These are phyloP conservation scores for Philopotamus ludificatus DNA, from an alignment of 1,140 invertebrate genomes.

Conservation along the genomic window DNA sequence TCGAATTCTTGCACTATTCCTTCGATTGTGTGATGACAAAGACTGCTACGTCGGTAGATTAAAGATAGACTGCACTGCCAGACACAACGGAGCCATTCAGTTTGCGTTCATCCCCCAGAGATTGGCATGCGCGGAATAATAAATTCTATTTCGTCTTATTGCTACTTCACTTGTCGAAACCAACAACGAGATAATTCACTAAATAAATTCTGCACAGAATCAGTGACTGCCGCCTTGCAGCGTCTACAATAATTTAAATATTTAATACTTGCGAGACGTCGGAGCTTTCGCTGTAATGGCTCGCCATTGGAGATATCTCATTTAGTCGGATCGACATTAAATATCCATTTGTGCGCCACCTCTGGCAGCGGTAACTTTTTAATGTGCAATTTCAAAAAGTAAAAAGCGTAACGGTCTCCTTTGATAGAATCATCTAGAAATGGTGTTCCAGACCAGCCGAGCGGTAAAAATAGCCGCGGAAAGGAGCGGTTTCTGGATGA, in stretches of 20 bases:
- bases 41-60: no score
- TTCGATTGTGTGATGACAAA: no score
- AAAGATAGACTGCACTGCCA: no score
- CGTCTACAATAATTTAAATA: no score
- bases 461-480: constrained; percentile 29
- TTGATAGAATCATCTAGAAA: constrained; percentile 32
- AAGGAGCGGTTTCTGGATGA: constrained; percentile 25
- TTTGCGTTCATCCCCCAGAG: no score
- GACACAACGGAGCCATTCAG: no score
- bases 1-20: no score
- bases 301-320: constrained; percentile 39
- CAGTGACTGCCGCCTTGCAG: no score
- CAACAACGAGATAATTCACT: no score
- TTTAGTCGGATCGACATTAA: constrained; percentile 37
- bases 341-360: constrained; percentile 39
- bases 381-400: constrained; percentile 28
- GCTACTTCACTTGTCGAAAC: neutral
- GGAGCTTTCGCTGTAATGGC: no score
- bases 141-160: neutral
- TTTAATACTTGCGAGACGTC: no score
- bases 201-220: no score
- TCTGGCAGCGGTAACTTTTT: constrained; percentile 20
- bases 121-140: neutral
- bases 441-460: constrained; percentile 24
- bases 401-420: constrained; percentile 20